Evolutionary conservation across 2,888 invertebrate species (phyloP).

Genomic region (Chouioia cunea): DNA sequence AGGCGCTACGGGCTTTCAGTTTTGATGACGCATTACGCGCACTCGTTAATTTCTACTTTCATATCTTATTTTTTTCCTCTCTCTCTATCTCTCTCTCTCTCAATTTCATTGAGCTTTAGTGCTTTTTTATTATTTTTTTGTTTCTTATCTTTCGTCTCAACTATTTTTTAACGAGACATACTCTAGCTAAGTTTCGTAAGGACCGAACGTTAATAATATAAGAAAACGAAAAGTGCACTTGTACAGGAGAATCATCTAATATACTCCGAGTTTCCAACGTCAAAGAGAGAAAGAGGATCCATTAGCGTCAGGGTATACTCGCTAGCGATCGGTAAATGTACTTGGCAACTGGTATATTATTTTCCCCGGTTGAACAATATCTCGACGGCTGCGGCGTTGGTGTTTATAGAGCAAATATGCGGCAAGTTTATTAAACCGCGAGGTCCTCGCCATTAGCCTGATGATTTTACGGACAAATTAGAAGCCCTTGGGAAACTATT

Average conservation of each 20-base stretch:
- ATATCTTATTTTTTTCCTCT: constrained; percentile 1
- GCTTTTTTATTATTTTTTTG: constrained; percentile 7
- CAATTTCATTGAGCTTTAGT: constrained; percentile 34
- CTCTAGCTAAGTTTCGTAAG: too few species aligned
- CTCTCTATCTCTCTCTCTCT: neutral
- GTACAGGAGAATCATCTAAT: too few species aligned
- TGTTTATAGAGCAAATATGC: constrained; percentile 47
- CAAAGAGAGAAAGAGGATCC: too few species aligned
- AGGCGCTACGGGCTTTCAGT: constrained; percentile 36
- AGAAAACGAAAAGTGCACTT: too few species aligned
- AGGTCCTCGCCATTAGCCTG: constrained; percentile 51
- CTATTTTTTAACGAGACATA: too few species aligned
- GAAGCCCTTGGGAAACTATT: constrained; percentile 53
- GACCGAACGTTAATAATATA: too few species aligned
- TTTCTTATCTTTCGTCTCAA: neutral
- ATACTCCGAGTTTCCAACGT: too few species aligned
- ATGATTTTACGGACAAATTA: constrained; percentile 55
- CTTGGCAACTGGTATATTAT: too few species aligned
- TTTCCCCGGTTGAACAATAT: neutral
- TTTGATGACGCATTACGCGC: constrained; percentile 32
- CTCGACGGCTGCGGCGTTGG: neutral
- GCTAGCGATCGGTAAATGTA: too few species aligned
- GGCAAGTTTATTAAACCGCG: constrained; percentile 51
- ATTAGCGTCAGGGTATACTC: too few species aligned
- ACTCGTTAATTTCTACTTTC: constrained; percentile 39